These are phyloP conservation scores for Chinchilla lanigera DNA, from an alignment of 2,113 vertebrate species.

Conservation along the genomic window DNA sequence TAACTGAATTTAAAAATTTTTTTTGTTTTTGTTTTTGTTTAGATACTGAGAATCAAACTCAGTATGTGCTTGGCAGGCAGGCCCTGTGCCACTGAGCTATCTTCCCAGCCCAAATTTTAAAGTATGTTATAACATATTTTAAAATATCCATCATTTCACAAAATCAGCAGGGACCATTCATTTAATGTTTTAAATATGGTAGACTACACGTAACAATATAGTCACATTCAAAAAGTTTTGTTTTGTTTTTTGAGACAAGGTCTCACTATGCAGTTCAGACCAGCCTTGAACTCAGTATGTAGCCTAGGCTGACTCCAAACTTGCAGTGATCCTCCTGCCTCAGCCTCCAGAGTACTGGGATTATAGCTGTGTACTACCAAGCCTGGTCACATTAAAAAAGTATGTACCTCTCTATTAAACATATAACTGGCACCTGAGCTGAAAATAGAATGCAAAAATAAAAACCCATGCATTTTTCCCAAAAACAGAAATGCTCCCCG, in stretches of 20 bases:
- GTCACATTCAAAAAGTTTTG: conserved; percentile 22
- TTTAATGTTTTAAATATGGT: conserved; percentile 22
- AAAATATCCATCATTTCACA: conserved; percentile 3
- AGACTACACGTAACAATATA: neutral
- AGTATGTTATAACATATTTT: neutral
- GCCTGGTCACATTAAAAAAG: neutral
- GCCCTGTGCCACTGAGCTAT: too few relatives aligned
- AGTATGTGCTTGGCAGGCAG: too few relatives aligned
- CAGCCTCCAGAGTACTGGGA: neutral
- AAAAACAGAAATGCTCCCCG: conserved; percentile 16
- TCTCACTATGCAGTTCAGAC: neutral
- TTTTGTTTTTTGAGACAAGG: neutral
- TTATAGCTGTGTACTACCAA: neutral
- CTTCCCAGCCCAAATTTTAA: too few relatives aligned
- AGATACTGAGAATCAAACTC: too few relatives aligned
- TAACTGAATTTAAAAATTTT: neutral
- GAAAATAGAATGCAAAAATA: conserved; percentile 9
- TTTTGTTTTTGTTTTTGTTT: too few relatives aligned
- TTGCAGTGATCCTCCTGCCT: neutral
- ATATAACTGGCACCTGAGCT: neutral
- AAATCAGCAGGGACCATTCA: conserved; percentile 29
- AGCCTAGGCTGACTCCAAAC: too few relatives aligned
- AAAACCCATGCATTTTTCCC: neutral
- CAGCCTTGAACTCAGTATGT: neutral
- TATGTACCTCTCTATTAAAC: conserved; percentile 1